Evolutionary conservation across 2,113 vertebrate genomes (phyloP), one percentile per base, ranked within the genome.

Genomic region (Rhipidura dahli): DNA sequence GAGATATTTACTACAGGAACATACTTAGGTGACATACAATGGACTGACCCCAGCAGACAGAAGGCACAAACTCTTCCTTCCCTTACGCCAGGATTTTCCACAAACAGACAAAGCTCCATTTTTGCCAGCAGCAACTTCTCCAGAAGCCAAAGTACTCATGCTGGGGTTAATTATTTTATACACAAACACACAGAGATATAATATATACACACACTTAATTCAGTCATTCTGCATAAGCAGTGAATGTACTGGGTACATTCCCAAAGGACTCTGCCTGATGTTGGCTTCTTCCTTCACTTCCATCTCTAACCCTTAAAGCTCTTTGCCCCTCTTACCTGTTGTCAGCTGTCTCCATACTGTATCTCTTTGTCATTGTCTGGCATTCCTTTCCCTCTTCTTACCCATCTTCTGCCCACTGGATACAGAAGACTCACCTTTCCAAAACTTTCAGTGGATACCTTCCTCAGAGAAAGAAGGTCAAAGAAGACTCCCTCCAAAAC

Each of bases 351-450:
- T 81, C 60, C 39, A 33, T 9, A 15, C 68, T 35, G 31, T 13
- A 35, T 26, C 45, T 56, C 72, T 91, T n/a, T 61, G 68, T 13
- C 2, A 1, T 1, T 81, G 18, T 20, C 69, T 76, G 85, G 31
- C 57, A 87, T 82, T 42, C 27, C 44, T 61, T 53, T 27, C 40
- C 54, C 64, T 44, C 31, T 69, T 15, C 78, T 83, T 40, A 45
- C 51, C 57, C 30, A 19, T 28, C 51, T 56, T 31, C 72, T 54
- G 20, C 40, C 30, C 71, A 35, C 30, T 49, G 56, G 44, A 75
- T 44, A 37, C 50, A 63, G 30, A 76, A 45, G 75, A 66, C 75
- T 80, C 79, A 82, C 80, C 92, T 89, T 80, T 57, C 81, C 81
- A 64, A 69, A 53, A 2, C 42, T 30, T 22, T 15, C 49, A 47